These are phyloP conservation scores for Dicrurus megarhynchus DNA, from an alignment of 2,113 vertebrate species.

Conservation along the genomic window DNA sequence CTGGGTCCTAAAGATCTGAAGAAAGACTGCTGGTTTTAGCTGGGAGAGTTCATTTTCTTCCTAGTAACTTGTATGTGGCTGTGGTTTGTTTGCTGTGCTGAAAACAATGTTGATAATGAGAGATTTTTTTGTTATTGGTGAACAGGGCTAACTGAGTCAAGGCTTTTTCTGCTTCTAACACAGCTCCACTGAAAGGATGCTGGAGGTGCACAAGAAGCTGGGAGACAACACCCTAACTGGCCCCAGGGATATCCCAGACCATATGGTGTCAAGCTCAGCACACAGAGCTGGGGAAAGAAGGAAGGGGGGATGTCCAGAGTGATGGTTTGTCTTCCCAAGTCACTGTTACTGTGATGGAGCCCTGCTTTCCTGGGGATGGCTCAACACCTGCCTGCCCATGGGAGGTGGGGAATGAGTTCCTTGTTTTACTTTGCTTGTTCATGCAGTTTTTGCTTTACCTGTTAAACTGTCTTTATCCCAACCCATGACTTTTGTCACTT, in stretches of 20 bases:
- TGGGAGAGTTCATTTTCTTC: background rate
- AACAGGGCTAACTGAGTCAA: background rate
- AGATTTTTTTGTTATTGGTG: background rate
- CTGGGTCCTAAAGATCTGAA: background rate
- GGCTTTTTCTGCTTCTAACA: background rate
- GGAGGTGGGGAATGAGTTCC: background rate
- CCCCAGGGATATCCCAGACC: background rate
- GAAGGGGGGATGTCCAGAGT: background rate
- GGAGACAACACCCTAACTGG: background rate
- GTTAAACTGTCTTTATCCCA: background rate
- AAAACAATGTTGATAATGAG: background rate
- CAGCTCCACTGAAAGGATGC: background rate
- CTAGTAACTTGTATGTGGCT: background rate
- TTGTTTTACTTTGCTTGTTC: background rate
- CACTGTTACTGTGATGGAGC: background rate
- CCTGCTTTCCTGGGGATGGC: background rate
- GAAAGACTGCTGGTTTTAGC: background rate
- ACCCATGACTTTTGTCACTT: background rate
- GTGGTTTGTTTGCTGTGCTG: background rate
- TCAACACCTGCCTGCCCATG: background rate
- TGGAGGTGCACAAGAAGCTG: background rate
- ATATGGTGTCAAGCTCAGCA: background rate
- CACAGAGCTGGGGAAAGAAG: background rate
- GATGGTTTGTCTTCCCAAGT: background rate
- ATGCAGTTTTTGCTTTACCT: background rate